Conservation (phyloP, 1,140 invertebrate species). For the Hormaphis cornu region DNA sequence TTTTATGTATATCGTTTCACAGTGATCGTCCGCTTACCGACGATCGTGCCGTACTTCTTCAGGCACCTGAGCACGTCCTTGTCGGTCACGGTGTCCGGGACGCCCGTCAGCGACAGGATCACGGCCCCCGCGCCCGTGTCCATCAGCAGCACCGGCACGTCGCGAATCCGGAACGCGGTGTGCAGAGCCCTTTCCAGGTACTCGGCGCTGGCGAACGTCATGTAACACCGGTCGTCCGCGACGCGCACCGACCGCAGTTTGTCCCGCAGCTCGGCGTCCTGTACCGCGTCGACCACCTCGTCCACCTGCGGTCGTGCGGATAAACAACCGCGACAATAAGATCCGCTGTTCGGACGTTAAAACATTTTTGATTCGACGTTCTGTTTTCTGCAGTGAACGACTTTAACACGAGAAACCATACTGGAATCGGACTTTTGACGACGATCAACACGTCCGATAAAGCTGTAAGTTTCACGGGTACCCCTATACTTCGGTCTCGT, state of each 20-base stretch:
- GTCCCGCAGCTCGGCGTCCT: slow-evolving; percentile 37
- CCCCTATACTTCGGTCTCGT: no score
- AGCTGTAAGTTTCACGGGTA: no score
- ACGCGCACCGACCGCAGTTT: slow-evolving; percentile 40
- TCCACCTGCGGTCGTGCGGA: slow-evolving; percentile 39
- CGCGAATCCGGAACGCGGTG: slow-evolving; percentile 39
- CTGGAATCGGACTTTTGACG: no score
- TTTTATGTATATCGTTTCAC: no score
- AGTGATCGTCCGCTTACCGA: slow-evolving; percentile 38
- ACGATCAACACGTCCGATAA: no score
- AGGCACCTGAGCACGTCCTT: slow-evolving; percentile 40
- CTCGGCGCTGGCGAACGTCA: slow-evolving; percentile 40
- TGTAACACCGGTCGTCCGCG: slow-evolving; percentile 38
- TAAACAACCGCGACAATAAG: no score
- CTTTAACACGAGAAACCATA: no score
- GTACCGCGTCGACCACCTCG: slow-evolving; percentile 43
- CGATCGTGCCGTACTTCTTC: slow-evolving; percentile 41
- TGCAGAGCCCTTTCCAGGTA: slow-evolving; percentile 38
- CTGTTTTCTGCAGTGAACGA: no score
- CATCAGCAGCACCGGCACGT: slow-evolving; percentile 38
- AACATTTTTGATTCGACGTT: no score
- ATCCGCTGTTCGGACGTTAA: no score
- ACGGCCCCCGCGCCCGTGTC: slow-evolving; percentile 41
- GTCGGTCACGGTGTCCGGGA: slow-evolving; percentile 43
- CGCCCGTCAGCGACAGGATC: slow-evolving; percentile 41